These are phyloP conservation scores for Agrochola macilenta DNA, from an alignment of 2,888 invertebrate species.

Conservation along the genomic window DNA sequence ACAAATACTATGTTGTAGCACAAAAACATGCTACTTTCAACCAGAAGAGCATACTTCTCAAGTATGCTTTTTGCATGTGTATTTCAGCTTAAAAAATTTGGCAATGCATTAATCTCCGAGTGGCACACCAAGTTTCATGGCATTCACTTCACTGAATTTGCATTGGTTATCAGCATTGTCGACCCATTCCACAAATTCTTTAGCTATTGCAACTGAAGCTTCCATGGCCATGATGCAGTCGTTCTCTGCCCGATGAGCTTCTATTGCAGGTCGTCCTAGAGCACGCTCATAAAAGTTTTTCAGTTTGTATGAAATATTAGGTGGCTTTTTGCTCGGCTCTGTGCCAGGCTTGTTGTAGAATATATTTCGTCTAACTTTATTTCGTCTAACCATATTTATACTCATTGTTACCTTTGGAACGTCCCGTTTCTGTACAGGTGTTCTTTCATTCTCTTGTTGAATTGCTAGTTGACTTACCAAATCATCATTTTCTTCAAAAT, in stretches of 20 bases:
- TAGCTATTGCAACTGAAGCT: slow-evolving; percentile 88
- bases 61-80: neutral
- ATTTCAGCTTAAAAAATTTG: slow-evolving; percentile 1
- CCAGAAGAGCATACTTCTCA: neutral
- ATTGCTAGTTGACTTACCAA: slow-evolving; percentile 59
- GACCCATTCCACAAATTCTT: slow-evolving; percentile 91
- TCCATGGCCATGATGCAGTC: slow-evolving; percentile 92
- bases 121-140: slow-evolving; percentile 80
- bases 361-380: slow-evolving; percentile 71
- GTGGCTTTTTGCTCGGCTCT: neutral
- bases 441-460: slow-evolving; percentile 77
- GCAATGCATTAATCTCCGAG: slow-evolving; percentile 57
- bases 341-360: slow-evolving; percentile 72
- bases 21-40: neutral
- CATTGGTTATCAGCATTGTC: slow-evolving; percentile 73
- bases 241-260: slow-evolving; percentile 92
- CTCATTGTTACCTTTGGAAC: neutral
- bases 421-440: slow-evolving; percentile 67
- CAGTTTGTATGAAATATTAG: slow-evolving; percentile 86
- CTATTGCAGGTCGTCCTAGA: slow-evolving; percentile 80
- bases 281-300: slow-evolving; percentile 89
- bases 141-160: slow-evolving; percentile 76
- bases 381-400: slow-evolving; percentile 66
- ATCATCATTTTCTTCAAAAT: slow-evolving; percentile 48
- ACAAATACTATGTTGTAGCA: neutral